Conservation (phyloP, 2,113 vertebrate species). For the pig (Sus scrofa) region DNA sequence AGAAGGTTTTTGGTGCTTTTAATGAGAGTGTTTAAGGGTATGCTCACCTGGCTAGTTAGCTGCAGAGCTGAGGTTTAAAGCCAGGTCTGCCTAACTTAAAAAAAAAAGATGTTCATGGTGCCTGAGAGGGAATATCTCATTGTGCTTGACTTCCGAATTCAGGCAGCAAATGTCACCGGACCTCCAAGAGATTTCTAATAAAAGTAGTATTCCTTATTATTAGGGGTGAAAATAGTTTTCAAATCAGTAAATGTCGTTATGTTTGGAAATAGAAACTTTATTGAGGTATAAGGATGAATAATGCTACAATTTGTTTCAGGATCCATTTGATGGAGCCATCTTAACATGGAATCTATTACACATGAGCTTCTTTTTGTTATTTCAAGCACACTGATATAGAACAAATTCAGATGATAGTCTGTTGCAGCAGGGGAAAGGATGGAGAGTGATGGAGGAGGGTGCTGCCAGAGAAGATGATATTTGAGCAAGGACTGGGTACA, state of each 20-base stretch:
- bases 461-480: not conserved
- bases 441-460: not conserved
- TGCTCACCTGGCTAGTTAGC: not conserved
- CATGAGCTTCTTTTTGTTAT: conserved; percentile 9
- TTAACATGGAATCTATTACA: not conserved
- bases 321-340: not conserved
- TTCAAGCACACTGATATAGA: conserved; percentile 5
- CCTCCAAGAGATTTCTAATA: conserved; percentile 65
- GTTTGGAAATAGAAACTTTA: conserved; percentile 46
- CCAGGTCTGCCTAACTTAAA: conserved; percentile 32
- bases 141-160: conserved; percentile 44
- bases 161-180: conserved; percentile 52
- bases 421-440: not conserved
- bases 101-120: not conserved
- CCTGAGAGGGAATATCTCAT: not conserved
- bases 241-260: conserved; percentile 57
- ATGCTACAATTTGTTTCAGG: conserved; percentile 34
- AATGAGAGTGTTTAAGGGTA: not conserved
- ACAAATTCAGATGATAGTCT: not conserved
- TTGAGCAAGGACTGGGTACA: not conserved
- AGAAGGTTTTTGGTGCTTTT: not conserved
- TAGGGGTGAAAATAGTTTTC: conserved; percentile 58
- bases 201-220: conserved; percentile 60
- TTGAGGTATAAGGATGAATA: conserved; percentile 55
- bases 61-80: not conserved